Percentiles rank a stretch among this genome's conserved stretches.
phyloP scores from a whole-genome alignment of 2,113 vertebrate genomes.

The Otis tarda region DNA sequence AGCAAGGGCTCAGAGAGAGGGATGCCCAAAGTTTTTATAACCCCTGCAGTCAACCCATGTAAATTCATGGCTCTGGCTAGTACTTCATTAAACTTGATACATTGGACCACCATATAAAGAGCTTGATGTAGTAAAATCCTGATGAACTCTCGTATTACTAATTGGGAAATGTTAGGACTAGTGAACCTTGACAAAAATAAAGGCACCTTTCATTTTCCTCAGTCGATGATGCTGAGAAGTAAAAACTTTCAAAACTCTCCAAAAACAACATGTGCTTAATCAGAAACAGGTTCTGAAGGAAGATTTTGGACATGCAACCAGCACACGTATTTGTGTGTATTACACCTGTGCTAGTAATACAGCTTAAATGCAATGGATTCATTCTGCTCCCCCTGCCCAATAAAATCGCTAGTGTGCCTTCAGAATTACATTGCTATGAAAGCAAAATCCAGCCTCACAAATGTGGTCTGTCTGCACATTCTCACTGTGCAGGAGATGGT shows the following conservation, averaged over 20 bases:
- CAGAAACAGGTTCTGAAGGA: not conserved
- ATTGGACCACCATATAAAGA: not conserved
- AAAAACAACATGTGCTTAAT: not conserved
- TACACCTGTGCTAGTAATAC: not conserved
- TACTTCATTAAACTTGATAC: not conserved
- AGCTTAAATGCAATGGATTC: not conserved
- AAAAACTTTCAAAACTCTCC: not conserved
- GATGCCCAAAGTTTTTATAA: not conserved
- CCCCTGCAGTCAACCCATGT: not conserved
- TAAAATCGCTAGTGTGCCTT: rapidly evolving
- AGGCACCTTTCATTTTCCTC: not conserved
- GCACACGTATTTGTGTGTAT: not conserved
- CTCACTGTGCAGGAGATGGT: not conserved
- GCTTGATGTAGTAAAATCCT: not conserved
- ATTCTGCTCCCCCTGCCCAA: not conserved
- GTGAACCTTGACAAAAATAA: not conserved
- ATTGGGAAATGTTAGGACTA: not conserved
- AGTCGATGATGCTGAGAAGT: not conserved
- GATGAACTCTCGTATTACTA: not conserved
- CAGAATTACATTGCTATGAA: not conserved
- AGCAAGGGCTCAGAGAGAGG: not conserved
- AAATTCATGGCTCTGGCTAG: not conserved
- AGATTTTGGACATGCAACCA: not conserved
- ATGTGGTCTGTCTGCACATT: not conserved
- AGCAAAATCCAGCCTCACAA: not conserved